These are phyloP conservation scores for Deroptyus accipitrinus DNA, from an alignment of 2,113 vertebrate genomes.

Conservation along the genomic window DNA sequence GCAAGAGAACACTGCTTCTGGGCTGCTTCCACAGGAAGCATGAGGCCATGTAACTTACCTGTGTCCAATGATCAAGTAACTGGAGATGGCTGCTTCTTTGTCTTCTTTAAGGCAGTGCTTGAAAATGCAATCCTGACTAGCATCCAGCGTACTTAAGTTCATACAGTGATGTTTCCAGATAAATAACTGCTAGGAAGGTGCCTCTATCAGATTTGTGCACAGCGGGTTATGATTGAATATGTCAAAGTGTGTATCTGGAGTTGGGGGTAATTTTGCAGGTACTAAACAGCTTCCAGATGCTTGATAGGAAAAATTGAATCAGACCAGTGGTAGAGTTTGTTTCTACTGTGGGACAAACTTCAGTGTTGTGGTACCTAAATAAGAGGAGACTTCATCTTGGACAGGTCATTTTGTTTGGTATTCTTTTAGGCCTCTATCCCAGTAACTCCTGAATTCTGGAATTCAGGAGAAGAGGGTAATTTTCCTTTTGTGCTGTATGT, in stretches of 20 bases:
- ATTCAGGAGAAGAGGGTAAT: neutral
- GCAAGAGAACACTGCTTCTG: neutral
- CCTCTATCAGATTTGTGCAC: neutral
- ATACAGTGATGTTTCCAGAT: neutral
- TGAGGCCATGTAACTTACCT: accelerated
- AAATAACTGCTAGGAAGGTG: neutral
- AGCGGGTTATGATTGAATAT: accelerated
- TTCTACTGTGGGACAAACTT: neutral
- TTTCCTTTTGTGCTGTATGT: neutral
- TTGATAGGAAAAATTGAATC: neutral
- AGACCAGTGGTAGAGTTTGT: neutral
- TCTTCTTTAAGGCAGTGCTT: neutral
- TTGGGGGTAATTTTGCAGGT: neutral
- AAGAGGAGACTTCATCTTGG: neutral
- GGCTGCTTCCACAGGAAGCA: neutral
- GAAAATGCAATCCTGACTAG: neutral
- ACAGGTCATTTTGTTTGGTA: neutral
- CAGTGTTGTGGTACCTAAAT: neutral
- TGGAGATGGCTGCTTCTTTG: neutral
- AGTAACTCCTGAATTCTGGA: neutral
- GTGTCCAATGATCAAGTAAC: accelerated
- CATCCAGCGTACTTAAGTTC: neutral
- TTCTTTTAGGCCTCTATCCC: neutral
- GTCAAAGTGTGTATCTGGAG: neutral
- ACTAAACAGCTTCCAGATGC: neutral